Conservation (phyloP, 2,113 vertebrate species). For the Poecile atricapillus region DNA sequence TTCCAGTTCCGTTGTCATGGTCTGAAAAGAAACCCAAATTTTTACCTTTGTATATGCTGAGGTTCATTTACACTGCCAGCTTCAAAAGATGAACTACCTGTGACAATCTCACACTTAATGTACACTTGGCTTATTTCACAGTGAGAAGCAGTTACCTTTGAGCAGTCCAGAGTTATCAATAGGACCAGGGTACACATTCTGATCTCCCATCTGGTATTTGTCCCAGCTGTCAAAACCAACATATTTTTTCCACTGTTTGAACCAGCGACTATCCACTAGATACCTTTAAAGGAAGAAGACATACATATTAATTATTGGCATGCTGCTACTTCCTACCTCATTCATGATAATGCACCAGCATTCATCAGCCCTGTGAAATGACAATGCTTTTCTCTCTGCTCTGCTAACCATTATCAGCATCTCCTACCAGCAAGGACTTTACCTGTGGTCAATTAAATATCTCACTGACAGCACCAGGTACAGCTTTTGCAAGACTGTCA, state of each 20-base stretch:
- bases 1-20: background rate
- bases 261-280: constrained; percentile 97
- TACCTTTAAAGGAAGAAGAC: constrained; percentile 80
- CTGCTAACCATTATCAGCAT: background rate
- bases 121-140: background rate
- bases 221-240: constrained; percentile 99
- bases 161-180: constrained; percentile 98
- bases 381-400: background rate
- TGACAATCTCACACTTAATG: background rate
- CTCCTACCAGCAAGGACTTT: background rate
- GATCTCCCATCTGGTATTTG: constrained; percentile 98
- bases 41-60: background rate
- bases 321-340: background rate
- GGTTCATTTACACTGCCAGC: background rate
- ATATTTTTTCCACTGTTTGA: constrained; percentile 99
- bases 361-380: background rate
- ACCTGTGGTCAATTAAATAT: background rate
- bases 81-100: background rate
- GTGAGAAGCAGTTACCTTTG: constrained; percentile 81
- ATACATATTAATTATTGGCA: background rate
- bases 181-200: constrained; percentile 96
- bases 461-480: background rate
- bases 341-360: background rate
- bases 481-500: background rate
- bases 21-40: background rate